These are phyloP conservation scores for Crossaster papposus DNA, from an alignment of 53 echinoderm and acorn worm genomes.

Conservation along the genomic window DNA sequence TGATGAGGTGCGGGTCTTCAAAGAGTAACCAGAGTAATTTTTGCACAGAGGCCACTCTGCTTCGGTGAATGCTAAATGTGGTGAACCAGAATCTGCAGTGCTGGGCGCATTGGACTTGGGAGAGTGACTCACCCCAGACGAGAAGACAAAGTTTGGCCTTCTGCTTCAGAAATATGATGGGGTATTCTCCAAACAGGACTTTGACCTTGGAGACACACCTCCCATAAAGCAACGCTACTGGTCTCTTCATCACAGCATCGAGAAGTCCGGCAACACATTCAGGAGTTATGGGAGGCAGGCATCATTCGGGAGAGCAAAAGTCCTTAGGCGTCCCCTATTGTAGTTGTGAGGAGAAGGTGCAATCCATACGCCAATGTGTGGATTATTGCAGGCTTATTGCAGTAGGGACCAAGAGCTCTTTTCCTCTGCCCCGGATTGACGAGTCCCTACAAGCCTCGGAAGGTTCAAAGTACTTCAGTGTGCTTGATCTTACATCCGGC, in stretches of 20 bases:
- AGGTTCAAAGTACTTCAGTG: slow-evolving; percentile 34
- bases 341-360: slow-evolving; percentile 2
- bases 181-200: slow-evolving; percentile 18
- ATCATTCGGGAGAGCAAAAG: slow-evolving; percentile 20
- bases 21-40: too few relatives aligned
- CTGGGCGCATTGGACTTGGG: neutral
- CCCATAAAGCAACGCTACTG: slow-evolving; percentile 38
- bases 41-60: too few relatives aligned
- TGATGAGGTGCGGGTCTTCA: too few relatives aligned
- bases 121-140: neutral
- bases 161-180: slow-evolving; percentile 23
- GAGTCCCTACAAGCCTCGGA: slow-evolving; percentile 57
- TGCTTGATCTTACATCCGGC: slow-evolving; percentile 36
- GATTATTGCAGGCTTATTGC: slow-evolving; percentile 31
- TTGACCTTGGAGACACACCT: slow-evolving; percentile 3
- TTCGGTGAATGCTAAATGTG: too few relatives aligned
- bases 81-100: too few relatives aligned
- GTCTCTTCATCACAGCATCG: slow-evolving; percentile 20
- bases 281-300: slow-evolving; percentile 16
- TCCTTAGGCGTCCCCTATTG: slow-evolving; percentile 26
- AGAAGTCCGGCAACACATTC: slow-evolving; percentile 34
- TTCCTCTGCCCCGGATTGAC: slow-evolving; percentile 50
- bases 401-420: slow-evolving; percentile 20
- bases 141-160: neutral
- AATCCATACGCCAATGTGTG: slow-evolving; percentile 32